These are phyloP conservation scores for Mugil cephalus DNA, from an alignment of 2,113 vertebrate species.

Conservation along the genomic window DNA sequence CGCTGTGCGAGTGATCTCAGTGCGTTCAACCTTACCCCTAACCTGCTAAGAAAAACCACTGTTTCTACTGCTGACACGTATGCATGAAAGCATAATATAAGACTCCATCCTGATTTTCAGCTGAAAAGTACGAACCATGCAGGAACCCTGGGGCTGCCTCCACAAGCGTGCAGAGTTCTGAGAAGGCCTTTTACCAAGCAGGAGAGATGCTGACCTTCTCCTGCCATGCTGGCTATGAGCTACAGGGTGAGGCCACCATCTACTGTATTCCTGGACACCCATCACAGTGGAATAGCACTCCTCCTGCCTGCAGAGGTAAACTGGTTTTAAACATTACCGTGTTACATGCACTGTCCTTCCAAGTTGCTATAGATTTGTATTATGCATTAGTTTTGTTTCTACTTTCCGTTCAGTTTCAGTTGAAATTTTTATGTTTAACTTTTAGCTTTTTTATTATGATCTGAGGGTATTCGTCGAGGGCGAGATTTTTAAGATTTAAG, in stretches of 20 bases:
- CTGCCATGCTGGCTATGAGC: slow-evolving; percentile 88
- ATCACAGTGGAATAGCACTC: slow-evolving; percentile 92
- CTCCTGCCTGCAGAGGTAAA: slow-evolving; percentile 91
- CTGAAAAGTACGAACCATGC: slow-evolving; percentile 93
- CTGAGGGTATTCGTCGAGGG: too few relatives aligned
- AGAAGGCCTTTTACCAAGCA: slow-evolving; percentile 90
- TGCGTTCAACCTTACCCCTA: too few relatives aligned
- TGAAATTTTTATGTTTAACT: too few relatives aligned
- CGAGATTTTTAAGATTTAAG: too few relatives aligned
- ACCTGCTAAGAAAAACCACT: too few relatives aligned
- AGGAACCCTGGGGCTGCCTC: slow-evolving; percentile 90
- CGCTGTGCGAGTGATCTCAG: too few relatives aligned
- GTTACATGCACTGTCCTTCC: too few relatives aligned
- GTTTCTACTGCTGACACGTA: background rate
- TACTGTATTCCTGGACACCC: slow-evolving; percentile 94
- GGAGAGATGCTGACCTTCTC: slow-evolving; percentile 92
- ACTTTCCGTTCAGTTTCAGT: too few relatives aligned
- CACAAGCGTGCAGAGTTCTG: slow-evolving; percentile 89
- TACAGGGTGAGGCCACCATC: slow-evolving; percentile 90
- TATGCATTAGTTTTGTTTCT: too few relatives aligned
- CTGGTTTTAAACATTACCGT: background rate
- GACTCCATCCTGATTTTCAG: slow-evolving; percentile 73
- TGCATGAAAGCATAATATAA: too few relatives aligned
- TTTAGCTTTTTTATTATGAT: too few relatives aligned
- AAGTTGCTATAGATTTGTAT: too few relatives aligned